Percentiles rank a stretch among this genome's conserved stretches.
phyloP scores from a whole-genome alignment of 1,140 invertebrate genomes.

The Scaptodrosophila lebanonensis region DNA sequence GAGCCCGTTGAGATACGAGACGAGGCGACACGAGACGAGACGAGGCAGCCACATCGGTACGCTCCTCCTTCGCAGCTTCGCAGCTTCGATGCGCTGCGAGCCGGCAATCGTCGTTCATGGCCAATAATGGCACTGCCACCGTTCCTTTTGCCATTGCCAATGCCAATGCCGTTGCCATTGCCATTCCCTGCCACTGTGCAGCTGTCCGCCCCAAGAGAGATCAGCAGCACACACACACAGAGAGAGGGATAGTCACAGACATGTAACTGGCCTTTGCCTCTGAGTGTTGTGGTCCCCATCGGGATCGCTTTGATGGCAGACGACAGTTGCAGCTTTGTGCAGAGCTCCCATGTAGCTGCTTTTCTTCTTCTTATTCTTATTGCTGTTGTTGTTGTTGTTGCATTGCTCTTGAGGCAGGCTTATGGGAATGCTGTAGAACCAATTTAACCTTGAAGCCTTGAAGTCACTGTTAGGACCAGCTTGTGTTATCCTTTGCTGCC shows the following conservation, averaged over 20 bases:
- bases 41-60: background rate
- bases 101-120: slow-evolving; percentile 31
- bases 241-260: slow-evolving; percentile 11
- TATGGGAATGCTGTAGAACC: no score
- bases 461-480: no score
- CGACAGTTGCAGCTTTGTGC: slow-evolving; percentile 35
- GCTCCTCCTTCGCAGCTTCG: slow-evolving; percentile 3
- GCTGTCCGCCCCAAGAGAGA: slow-evolving; percentile 44
- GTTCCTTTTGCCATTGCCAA: slow-evolving; percentile 55
- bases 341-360: slow-evolving; percentile 15
- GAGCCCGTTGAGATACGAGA: slow-evolving; percentile 6
- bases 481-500: no score
- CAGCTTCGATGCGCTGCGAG: background rate
- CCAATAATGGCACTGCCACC: slow-evolving; percentile 57
- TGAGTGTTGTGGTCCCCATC: slow-evolving; percentile 1
- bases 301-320: slow-evolving; percentile 39
- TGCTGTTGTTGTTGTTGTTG: slow-evolving; percentile 23
- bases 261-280: slow-evolving; percentile 14
- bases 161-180: no score
- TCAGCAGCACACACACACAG: slow-evolving; percentile 9
- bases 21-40: background rate
- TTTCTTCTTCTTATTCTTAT: slow-evolving; percentile 34
- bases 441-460: no score
- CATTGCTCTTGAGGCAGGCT: no score
- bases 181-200: slow-evolving; percentile 29